Percentiles rank a stretch among this genome's conserved stretches.
phyloP scores from a whole-genome alignment of 1,140 invertebrate species.

The Trichonephila clavata region DNA sequence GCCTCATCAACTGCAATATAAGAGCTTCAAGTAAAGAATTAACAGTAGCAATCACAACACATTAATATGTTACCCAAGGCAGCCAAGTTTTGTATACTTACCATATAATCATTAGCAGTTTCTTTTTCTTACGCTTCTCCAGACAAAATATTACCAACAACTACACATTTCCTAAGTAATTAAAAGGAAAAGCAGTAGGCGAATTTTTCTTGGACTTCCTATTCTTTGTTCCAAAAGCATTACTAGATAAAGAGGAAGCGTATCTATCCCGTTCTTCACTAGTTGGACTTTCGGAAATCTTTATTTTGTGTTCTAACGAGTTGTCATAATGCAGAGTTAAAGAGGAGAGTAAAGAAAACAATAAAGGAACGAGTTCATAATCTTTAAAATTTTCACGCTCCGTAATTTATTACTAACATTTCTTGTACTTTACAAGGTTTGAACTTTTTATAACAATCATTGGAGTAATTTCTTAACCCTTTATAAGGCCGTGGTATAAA shows the following conservation, averaged over 20 bases:
- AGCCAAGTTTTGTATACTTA: neutral
- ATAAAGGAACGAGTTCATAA: too few species aligned
- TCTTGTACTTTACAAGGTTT: too few species aligned
- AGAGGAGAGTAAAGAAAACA: neutral
- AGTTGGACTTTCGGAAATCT: neutral
- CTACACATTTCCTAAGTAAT: neutral
- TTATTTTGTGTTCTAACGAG: neutral
- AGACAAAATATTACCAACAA: neutral
- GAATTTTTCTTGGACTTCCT: neutral
- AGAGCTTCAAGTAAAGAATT: too few species aligned
- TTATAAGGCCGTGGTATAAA: too few species aligned
- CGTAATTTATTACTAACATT: too few species aligned
- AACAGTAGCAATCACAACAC: too few species aligned
- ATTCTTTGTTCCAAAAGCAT: neutral
- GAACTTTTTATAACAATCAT: too few species aligned
- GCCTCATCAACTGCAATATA: too few species aligned
- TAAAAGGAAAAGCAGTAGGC: neutral
- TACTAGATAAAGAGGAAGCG: neutral
- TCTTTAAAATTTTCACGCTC: too few species aligned
- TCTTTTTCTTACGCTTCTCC: neutral
- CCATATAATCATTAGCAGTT: neutral
- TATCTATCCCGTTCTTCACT: neutral
- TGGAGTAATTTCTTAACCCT: too few species aligned
- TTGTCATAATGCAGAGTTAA: neutral
- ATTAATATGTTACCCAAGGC: neutral